Base-by-base conservation (phyloP, 1,140 invertebrate species). In the Listronotus oregonensis region DNA sequence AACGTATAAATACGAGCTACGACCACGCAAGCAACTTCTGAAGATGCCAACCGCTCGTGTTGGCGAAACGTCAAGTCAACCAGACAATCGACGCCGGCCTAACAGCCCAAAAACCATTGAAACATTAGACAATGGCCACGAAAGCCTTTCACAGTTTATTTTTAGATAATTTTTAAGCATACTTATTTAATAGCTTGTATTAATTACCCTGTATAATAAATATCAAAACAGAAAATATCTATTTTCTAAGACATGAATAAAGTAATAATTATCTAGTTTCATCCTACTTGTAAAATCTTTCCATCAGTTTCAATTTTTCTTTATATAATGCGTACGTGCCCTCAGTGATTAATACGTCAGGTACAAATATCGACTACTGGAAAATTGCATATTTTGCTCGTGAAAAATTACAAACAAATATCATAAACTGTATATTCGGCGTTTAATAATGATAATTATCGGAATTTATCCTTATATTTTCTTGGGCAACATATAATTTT, bases 361-460 rank as follows among this genome's bases (percentile, higher is more conserved):
- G 70, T 67, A 73, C 61, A 31, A 61, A 56, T 52, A 57, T 34
- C 66, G 71, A 75, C 75, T 77, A 77, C 75, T 57, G 75, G 73
- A 77, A 77, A 77, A 77, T 77, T 75, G 75, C 74, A 77, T 77
- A 74, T 71, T 72, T 71, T 72, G 72, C 66, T 66, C 27, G 65
- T 75, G 74, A 77, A 77, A 75, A 77, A 77, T 77, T 74, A 73
- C 71, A 69, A 74, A 71, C 75, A 77, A 77, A 77, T 71, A 77
- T 77, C 74, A 77, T 77, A 77, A 77, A 75, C 71, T 67, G 67
- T 68, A 75, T 73, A 71, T 72, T 71, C 70, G 70, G 73, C 67
- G 64, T 68, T 75, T 77, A 77, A 77, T 77, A 75, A 77, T 67
- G 73, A 77, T 77, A 75, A 77, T 77, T 77, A 77, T 77, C 73